phyloP scores from a whole-genome alignment of 1,140 invertebrate genomes.

The Lordiphosa stackelbergi region DNA sequence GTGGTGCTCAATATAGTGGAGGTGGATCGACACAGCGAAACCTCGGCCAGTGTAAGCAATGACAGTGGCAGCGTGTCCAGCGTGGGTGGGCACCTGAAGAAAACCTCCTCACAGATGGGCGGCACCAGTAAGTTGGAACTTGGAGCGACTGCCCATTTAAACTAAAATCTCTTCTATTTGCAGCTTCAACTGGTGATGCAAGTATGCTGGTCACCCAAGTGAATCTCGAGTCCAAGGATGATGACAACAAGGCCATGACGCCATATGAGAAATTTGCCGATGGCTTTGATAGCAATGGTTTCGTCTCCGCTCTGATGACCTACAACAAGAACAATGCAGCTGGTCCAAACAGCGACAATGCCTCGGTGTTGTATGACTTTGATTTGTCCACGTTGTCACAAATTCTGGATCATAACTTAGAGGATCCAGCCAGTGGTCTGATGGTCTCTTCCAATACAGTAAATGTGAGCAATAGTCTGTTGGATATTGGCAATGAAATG shows the following conservation, averaged over 20 bases:
- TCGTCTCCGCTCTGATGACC: conserved; percentile 64
- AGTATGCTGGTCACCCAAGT: conserved; percentile 47
- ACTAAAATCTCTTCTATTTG: background rate
- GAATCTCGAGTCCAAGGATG: conserved; percentile 62
- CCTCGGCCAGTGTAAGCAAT: conserved; percentile 51
- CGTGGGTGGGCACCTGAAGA: conserved; percentile 51
- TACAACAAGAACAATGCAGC: conserved; percentile 57
- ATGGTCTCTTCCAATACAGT: conserved; percentile 64
- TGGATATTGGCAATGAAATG: conserved; percentile 49
- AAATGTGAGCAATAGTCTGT: conserved; percentile 50
- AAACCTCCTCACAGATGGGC: conserved; percentile 55
- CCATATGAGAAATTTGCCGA: conserved; percentile 70
- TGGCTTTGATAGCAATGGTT: conserved; percentile 71
- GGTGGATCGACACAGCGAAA: conserved; percentile 53
- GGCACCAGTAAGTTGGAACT: conserved; percentile 40
- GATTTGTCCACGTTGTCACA: conserved; percentile 61
- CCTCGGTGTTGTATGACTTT: conserved; percentile 58
- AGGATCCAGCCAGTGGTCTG: conserved; percentile 45
- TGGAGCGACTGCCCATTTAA: background rate
- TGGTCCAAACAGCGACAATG: conserved; percentile 47
- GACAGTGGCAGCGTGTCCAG: conserved; percentile 60
- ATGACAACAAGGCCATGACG: conserved; percentile 65
- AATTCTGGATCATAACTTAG: conserved; percentile 59
- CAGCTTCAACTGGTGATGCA: conserved; percentile 48
- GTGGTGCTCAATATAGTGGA: conserved; percentile 69